These are phyloP conservation scores for Caenorhabditis wallacei DNA, from an alignment of 2,888 invertebrate genomes.

Conservation along the genomic window DNA sequence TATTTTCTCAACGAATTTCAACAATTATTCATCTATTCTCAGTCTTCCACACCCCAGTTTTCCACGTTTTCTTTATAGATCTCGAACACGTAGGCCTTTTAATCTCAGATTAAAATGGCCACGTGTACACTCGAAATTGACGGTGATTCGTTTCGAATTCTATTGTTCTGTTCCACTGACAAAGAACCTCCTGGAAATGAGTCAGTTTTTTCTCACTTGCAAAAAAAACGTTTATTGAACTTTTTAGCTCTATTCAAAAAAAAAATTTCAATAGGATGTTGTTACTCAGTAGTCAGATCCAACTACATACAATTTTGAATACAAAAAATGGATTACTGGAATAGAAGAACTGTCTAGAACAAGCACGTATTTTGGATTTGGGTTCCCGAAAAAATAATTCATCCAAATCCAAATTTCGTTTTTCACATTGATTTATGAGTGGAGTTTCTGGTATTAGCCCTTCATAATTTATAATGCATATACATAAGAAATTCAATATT, in stretches of 20 bases:
- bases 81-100: slow-evolving; percentile 25
- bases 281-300: background rate
- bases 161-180: background rate
- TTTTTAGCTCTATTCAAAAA: background rate
- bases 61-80: background rate
- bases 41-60: slow-evolving; percentile 5
- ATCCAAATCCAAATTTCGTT: background rate
- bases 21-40: slow-evolving; percentile 27
- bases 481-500: slow-evolving; percentile 35
- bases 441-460: background rate
- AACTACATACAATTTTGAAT: slow-evolving; percentile 10
- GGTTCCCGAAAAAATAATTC: background rate
- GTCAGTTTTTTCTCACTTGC: slow-evolving; percentile 2
- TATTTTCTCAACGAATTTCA: slow-evolving; percentile 29
- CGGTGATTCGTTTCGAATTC: background rate
- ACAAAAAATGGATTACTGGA: background rate
- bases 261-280: background rate
- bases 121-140: background rate
- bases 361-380: too few species aligned
- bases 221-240: slow-evolving; percentile 19
- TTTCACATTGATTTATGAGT: slow-evolving; percentile 8
- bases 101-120: slow-evolving; percentile 8
- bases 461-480: slow-evolving; percentile 33
- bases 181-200: slow-evolving; percentile 1
- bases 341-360: too few species aligned